These are phyloP conservation scores for Chorisops tibialis DNA, from an alignment of 2,888 invertebrate genomes.

Conservation along the genomic window DNA sequence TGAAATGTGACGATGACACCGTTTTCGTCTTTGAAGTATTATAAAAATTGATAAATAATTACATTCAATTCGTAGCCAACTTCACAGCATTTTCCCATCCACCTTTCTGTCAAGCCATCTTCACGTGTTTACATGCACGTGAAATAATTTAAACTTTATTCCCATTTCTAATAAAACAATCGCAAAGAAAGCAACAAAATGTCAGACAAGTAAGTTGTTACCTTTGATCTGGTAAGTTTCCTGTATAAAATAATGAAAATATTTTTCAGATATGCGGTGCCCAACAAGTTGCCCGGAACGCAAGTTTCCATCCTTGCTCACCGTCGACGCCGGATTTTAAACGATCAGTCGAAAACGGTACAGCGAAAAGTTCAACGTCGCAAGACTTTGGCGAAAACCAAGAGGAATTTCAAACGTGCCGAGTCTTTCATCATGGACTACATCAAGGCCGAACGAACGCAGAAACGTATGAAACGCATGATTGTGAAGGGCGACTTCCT, in stretches of 20 bases:
- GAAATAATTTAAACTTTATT: background rate
- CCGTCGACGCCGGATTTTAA: slow-evolving; percentile 48
- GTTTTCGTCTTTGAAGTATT: no score
- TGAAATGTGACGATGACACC: no score
- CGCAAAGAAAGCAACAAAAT: background rate
- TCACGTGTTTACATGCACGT: slow-evolving; percentile 9
- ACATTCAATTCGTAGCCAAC: slow-evolving; percentile 3
- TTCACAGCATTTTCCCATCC: background rate
- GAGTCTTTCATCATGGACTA: slow-evolving; percentile 50
- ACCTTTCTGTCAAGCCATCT: slow-evolving; percentile 17
- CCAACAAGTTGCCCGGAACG: slow-evolving; percentile 52
- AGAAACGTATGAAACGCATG: slow-evolving; percentile 44
- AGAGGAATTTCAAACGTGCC: slow-evolving; percentile 48
- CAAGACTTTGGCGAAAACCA: slow-evolving; percentile 41
- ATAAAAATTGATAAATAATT: no score
- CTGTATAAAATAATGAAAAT: no score
- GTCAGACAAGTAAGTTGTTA: slow-evolving; percentile 17
- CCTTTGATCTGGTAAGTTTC: background rate
- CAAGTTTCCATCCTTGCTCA: slow-evolving; percentile 51
- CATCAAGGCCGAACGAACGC: slow-evolving; percentile 47
- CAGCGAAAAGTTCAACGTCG: slow-evolving; percentile 44
- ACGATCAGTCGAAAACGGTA: slow-evolving; percentile 44
- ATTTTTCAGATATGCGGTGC: slow-evolving; percentile 46
- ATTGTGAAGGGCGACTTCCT: slow-evolving; percentile 32
- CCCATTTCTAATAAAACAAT: background rate